Evolutionary conservation across 2,113 vertebrate genomes (phyloP).

Genomic region (Chaetura pelagica): DNA sequence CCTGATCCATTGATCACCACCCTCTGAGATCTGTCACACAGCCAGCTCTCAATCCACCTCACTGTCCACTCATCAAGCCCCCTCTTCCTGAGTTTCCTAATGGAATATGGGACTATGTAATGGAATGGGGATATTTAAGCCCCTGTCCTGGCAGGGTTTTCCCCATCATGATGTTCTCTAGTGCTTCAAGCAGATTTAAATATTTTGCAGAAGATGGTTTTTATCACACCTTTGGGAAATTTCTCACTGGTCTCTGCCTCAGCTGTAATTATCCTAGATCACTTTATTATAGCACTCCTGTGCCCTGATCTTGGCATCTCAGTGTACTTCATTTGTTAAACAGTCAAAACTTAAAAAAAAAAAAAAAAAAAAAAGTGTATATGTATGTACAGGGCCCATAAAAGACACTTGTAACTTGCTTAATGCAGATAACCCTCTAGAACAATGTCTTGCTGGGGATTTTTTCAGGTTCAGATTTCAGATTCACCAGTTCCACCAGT

Average conservation of each 20-base stretch:
- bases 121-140: not conserved
- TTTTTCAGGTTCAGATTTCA: not conserved
- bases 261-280: not conserved
- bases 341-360: not conserved
- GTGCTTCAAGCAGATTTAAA: not conserved
- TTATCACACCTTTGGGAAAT: not conserved
- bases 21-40: too few relatives aligned
- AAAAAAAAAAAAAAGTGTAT: not conserved
- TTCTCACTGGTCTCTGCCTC: not conserved
- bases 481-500: not conserved
- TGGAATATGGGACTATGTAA: too few relatives aligned
- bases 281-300: not conserved
- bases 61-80: too few relatives aligned
- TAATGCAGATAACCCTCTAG: not conserved
- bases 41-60: too few relatives aligned
- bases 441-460: not conserved
- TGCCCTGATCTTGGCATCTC: not conserved
- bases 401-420: accelerated
- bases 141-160: accelerated
- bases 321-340: not conserved
- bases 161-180: not conserved
- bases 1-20: too few relatives aligned
- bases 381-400: not conserved
- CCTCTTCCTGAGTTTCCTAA: too few relatives aligned
- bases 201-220: not conserved